These are phyloP conservation scores for Perca fluviatilis DNA, from an alignment of 2,113 vertebrate species.

Conservation along the genomic window DNA sequence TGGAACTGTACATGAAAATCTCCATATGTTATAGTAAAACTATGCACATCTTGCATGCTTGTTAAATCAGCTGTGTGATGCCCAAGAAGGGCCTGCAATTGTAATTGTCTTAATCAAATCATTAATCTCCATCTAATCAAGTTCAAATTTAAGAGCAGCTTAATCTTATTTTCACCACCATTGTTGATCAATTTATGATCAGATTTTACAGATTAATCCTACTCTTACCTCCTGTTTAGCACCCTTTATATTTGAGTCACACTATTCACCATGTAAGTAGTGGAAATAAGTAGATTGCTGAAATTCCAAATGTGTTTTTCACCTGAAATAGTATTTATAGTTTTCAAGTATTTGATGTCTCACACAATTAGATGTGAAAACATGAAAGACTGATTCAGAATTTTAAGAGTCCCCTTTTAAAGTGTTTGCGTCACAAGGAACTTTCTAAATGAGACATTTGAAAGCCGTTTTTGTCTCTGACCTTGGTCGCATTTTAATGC, in stretches of 20 bases:
- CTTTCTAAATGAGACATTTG: conserved; percentile 54
- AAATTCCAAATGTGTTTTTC: neutral
- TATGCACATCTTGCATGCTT: neutral
- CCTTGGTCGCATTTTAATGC: conserved; percentile 67
- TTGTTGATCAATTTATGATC: neutral
- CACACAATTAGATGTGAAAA: neutral
- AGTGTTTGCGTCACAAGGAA: conserved; percentile 19
- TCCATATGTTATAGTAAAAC: neutral
- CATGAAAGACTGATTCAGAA: neutral
- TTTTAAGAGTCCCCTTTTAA: conserved; percentile 13
- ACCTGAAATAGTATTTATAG: neutral
- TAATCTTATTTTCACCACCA: neutral
- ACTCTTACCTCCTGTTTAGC: neutral
- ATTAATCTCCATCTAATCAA: neutral
- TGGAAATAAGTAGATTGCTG: neutral
- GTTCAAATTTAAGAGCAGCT: neutral
- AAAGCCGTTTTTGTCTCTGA: conserved; percentile 48
- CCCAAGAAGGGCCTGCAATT: neutral
- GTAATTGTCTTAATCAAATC: neutral
- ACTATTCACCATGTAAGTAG: neutral
- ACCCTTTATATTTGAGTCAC: neutral
- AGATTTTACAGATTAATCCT: neutral
- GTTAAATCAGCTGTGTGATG: neutral
- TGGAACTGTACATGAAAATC: neutral
- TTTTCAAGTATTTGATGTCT: neutral